Conservation (phyloP, 2,888 invertebrate species). For the Brenthis ino region DNA sequence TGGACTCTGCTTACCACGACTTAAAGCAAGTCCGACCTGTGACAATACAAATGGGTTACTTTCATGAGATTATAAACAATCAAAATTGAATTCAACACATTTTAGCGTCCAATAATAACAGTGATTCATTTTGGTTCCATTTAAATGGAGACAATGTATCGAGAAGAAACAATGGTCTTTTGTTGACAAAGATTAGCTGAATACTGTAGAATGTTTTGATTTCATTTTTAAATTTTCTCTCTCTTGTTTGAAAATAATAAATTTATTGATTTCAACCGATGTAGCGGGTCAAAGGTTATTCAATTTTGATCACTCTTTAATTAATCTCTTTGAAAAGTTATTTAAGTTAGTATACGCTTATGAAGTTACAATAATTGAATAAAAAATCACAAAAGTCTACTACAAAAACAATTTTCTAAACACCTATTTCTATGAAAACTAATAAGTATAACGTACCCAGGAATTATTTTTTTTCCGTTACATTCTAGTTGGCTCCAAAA, state of each 20-base stretch:
- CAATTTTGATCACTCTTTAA: conserved; percentile 23
- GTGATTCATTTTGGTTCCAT: conserved; percentile 75
- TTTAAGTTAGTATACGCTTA: too few species aligned
- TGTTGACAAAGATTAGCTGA: conserved; percentile 81
- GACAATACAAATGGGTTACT: conserved; percentile 44
- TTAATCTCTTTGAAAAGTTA: not conserved
- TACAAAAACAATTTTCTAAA: not conserved
- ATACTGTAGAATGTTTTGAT: conserved; percentile 79
- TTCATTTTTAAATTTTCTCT: conserved; percentile 70
- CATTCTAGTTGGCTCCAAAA: conserved; percentile 64
- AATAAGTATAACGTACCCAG: conserved; percentile 26
- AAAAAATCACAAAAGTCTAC: not conserved
- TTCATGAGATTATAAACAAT: conserved; percentile 67
- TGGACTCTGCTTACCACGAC: conserved; percentile 64
- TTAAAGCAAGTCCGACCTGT: conserved; percentile 72
- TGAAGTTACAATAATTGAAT: not conserved
- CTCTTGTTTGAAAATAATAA: conserved; percentile 68
- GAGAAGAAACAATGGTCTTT: conserved; percentile 77
- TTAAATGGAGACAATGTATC: conserved; percentile 78
- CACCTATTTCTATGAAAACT: too few species aligned
- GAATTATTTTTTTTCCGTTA: conserved; percentile 64
- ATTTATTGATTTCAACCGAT: conserved; percentile 39
- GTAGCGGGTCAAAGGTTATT: conserved; percentile 17
- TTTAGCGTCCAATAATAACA: conserved; percentile 77
- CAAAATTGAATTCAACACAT: conserved; percentile 75